Evolutionary conservation across 2,113 vertebrate species (phyloP).

Genomic region (Cheirogaleus medius): DNA sequence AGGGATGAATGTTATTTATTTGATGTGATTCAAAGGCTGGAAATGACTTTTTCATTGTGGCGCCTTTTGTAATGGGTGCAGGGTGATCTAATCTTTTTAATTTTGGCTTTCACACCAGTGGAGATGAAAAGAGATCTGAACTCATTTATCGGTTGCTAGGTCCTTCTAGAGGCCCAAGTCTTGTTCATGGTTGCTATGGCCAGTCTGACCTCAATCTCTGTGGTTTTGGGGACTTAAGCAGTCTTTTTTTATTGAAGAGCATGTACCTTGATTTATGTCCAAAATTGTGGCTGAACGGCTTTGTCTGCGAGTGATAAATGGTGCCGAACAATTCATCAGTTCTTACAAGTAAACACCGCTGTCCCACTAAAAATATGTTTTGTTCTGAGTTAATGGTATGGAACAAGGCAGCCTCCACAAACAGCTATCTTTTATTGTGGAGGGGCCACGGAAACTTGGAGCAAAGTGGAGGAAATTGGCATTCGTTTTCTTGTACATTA

Average conservation of each 20-base stretch:
- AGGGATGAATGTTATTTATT: conserved; percentile 89
- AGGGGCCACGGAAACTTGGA: conserved; percentile 85
- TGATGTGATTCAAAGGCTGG: conserved; percentile 87
- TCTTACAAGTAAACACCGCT: conserved; percentile 88
- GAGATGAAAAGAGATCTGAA: conserved; percentile 87
- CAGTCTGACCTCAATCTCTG: conserved; percentile 86
- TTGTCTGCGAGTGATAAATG: conserved; percentile 87
- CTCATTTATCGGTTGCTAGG: conserved; percentile 89
- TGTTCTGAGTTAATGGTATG: conserved; percentile 90
- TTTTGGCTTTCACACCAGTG: conserved; percentile 89
- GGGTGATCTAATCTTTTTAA: conserved; percentile 90
- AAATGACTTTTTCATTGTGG: conserved; percentile 89
- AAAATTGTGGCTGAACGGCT: conserved; percentile 85
- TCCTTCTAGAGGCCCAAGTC: conserved; percentile 84
- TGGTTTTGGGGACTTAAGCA: conserved; percentile 84
- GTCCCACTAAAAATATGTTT: conserved; percentile 89
- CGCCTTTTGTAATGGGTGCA: conserved; percentile 85
- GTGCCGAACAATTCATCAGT: conserved; percentile 85
- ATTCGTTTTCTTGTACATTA: conserved; percentile 82
- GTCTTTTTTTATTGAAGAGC: conserved; percentile 81
- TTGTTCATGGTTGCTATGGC: conserved; percentile 87
- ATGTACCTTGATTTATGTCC: conserved; percentile 89
- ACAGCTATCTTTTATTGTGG: conserved; percentile 86
- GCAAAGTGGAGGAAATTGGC: conserved; percentile 86
- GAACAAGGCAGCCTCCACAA: conserved; percentile 87